Conservation (phyloP, 1,140 invertebrate species). For the Philopotamus ludificatus region DNA sequence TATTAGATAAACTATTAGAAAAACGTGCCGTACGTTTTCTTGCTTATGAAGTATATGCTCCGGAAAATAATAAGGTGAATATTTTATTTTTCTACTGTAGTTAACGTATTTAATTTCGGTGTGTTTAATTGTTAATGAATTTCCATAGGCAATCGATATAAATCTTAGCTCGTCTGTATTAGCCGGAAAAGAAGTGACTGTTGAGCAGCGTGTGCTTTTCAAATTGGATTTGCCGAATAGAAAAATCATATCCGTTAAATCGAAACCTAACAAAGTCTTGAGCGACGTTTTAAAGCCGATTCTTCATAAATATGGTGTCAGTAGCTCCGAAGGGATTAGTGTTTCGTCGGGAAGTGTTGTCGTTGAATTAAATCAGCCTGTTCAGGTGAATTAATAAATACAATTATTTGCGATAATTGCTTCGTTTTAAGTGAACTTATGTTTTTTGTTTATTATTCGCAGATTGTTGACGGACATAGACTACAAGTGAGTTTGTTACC, state of each 20-base stretch:
- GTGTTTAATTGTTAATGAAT: too few relatives aligned
- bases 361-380: conserved; percentile 58
- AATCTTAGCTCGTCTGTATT: conserved; percentile 67
- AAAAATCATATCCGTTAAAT: conserved; percentile 84
- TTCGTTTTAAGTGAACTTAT: too few relatives aligned
- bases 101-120: too few relatives aligned
- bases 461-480: conserved; percentile 11
- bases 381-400: conserved; percentile 53
- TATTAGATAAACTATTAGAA: conserved; percentile 80
- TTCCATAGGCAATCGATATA: conserved; percentile 71
- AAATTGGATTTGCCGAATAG: conserved; percentile 80
- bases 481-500: conserved; percentile 10
- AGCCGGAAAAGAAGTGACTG: conserved; percentile 76
- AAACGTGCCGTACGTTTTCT: conserved; percentile 76
- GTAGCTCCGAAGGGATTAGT: conserved; percentile 52
- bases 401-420: too few relatives aligned
- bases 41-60: conserved; percentile 74
- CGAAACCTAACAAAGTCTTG: conserved; percentile 77
- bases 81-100: neutral
- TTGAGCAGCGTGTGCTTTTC: conserved; percentile 82
- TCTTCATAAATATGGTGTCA: conserved; percentile 76
- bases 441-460: neutral
- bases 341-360: conserved; percentile 51
- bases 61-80: conserved; percentile 64
- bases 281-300: conserved; percentile 87